phyloP scores from a whole-genome alignment of 2,797 vertebrate species.

The Leuciscus waleckii region DNA sequence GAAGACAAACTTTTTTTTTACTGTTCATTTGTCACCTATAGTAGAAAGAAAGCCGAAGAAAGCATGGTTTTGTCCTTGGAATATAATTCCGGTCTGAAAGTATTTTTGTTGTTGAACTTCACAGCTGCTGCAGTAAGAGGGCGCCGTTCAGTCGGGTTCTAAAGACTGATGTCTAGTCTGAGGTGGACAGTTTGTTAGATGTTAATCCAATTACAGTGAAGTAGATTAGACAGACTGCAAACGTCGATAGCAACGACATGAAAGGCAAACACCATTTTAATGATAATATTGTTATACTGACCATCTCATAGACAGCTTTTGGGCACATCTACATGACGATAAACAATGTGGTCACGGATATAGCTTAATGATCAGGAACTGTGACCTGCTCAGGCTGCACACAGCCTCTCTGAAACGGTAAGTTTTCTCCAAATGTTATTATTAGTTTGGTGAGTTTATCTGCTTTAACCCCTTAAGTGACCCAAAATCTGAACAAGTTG shows the following conservation, averaged over 20 bases:
- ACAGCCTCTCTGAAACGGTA: constrained; percentile 6
- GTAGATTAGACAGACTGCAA: constrained; percentile 25
- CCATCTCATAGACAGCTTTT: not conserved
- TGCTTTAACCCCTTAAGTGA: not conserved
- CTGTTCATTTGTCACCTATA: too few species aligned
- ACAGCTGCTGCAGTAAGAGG: not conserved
- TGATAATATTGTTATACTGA: not conserved
- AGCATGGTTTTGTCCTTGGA: not conserved
- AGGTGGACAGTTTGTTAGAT: constrained; percentile 6
- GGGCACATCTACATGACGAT: not conserved
- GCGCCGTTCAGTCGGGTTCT: constrained; percentile 12
- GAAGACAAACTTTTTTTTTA: too few species aligned
- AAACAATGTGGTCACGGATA: not conserved
- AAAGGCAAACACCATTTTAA: not conserved
- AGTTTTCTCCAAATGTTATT: not conserved
- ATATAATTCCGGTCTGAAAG: not conserved
- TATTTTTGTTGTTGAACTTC: constrained; percentile 12
- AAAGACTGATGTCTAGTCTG: not conserved
- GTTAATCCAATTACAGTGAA: constrained; percentile 40
- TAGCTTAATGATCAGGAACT: not conserved
- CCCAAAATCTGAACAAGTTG: too few species aligned
- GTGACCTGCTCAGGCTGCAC: not conserved
- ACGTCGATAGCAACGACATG: constrained; percentile 16
- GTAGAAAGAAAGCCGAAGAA: not conserved
- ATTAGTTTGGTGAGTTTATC: not conserved